Base-by-base conservation (phyloP, 2,888 invertebrate species). In the Chydorus sphaericus region DNA sequence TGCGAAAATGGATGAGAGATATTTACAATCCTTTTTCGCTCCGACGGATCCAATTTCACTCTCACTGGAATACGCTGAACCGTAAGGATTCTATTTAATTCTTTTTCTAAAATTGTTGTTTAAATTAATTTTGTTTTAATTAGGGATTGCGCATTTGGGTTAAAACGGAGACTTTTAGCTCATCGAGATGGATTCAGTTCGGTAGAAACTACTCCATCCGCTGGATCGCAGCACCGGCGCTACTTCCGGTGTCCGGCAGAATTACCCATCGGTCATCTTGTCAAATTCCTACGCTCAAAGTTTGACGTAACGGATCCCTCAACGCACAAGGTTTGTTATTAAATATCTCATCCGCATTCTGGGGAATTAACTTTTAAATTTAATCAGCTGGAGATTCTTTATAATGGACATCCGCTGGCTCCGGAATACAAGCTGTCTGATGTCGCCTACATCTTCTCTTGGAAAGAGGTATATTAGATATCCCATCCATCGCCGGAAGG, bases 361-460 rank as follows among this genome's bases (percentile, higher is more conserved):
- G n/a, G 5, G 5, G 10, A 26, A 3, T 31, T 33, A 11, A 38
- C 20, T 11, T 26, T 10, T 18, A 23, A 10, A 10, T 7, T 49
- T 4, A 20, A 48, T 5, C 49, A 31, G 28, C 16, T 33, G 54
- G 70, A 69, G 44, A 64, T 72, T 8, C 66, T 68, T 58, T 67
- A 70, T 60, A 63, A 66, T 0, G 69, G 68, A 30, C 68, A 70
- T 36, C 61, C 65, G 1, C 61, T 72, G 16, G 61, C 60, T 18
- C 69, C 70, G 49, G 63, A 65, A 18, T 68, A 67, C 58, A 67
- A 68, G 2, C 61, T 72, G 30, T 67, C 71, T 63, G 72, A 72
- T 58, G 64, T 72, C 18, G 71, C 71, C 8, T 70, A 70, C 60
- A 70, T 71, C 44, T 70, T 70, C 60, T 62, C 66, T 5, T 72